A percentile compares a stretch with the other conserved stretches of the same genome.
Conservation (phyloP, 2,888 invertebrate species). For the Campaea margaritaria region DNA sequence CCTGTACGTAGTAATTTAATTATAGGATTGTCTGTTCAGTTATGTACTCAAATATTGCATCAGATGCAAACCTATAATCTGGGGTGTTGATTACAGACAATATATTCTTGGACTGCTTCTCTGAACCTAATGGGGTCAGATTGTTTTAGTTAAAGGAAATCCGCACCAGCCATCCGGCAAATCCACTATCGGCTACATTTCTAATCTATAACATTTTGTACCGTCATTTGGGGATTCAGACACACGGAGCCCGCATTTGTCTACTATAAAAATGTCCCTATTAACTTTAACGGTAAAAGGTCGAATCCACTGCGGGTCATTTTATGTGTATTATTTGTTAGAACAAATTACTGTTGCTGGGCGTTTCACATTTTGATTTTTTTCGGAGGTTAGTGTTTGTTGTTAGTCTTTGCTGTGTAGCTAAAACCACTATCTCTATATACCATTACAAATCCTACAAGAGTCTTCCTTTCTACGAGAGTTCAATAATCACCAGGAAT, state of each 20-base stretch:
- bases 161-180: conserved; percentile 10
- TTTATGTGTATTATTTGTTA: conserved; percentile 16
- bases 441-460: too few species aligned
- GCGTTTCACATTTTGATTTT: background rate
- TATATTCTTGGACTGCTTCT: background rate
- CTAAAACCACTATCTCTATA: too few species aligned
- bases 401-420: too few species aligned
- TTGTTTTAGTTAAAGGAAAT: conserved; percentile 1
- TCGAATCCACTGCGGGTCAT: conserved; percentile 30
- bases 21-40: too few species aligned
- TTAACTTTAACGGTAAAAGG: conserved; percentile 33
- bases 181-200: conserved; percentile 3
- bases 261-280: conserved; percentile 28
- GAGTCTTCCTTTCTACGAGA: too few species aligned
- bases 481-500: too few species aligned
- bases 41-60: too few species aligned
- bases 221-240: conserved; percentile 26
- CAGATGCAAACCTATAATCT: too few species aligned
- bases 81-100: too few species aligned
- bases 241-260: conserved; percentile 27
- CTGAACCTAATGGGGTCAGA: conserved; percentile 2
- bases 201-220: conserved; percentile 8
- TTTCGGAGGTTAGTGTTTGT: too few species aligned
- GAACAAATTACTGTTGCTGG: conserved; percentile 7
- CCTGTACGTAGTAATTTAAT: too few species aligned